Evolutionary conservation across 2,113 vertebrate genomes (phyloP), one percentile per base, ranked within the genome.

Genomic region (Ovis aries): DNA sequence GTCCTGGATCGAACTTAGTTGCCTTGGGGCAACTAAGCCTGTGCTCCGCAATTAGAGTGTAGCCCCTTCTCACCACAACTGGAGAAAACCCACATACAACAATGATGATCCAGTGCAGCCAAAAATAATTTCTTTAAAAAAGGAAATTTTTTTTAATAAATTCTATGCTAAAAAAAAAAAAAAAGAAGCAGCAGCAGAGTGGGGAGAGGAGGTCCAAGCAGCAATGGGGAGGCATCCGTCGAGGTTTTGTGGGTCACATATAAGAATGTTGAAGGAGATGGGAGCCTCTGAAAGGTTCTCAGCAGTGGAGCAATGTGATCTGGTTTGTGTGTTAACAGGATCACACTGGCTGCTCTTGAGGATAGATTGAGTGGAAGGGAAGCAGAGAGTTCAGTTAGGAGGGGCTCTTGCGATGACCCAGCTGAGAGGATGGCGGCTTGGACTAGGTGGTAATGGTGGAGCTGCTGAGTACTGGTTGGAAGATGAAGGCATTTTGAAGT

Each of bases 131-230:
- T 77, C 23, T 77, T 77, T 43, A 7, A 77, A 77, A 77, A 43
- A 43, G 12, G 6, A 71, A 36, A 31, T 14, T 60, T 60, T 16
- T 62, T 59, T 10, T 11, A 3, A 11, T 11, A 27, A 27, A 4
- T 10, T 59, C 33, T 43, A 43, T 43, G 43, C 43, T 43, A 43
- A 43, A 43, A 74, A 77, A 74, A 71, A 25, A 43, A 71, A 25
- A 43, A 13, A 3, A 3, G 9, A 0, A 77, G 40, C 0, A 13
- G 67, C 0, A 77, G 23, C 40, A 43, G 23, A 77, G 40, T 50
- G 6, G 23, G 33, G 43, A 52, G 29, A 74, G 9, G 59, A 19
- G 21, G n/a, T 48, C 57, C 31, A 17, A 67, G 67, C 43, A 8
- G 16, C 31, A 36, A 5, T 2, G 31, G 64, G 11, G 1, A 45